Conservation (phyloP, 2,888 invertebrate species). For the Rhingia rostrata region DNA sequence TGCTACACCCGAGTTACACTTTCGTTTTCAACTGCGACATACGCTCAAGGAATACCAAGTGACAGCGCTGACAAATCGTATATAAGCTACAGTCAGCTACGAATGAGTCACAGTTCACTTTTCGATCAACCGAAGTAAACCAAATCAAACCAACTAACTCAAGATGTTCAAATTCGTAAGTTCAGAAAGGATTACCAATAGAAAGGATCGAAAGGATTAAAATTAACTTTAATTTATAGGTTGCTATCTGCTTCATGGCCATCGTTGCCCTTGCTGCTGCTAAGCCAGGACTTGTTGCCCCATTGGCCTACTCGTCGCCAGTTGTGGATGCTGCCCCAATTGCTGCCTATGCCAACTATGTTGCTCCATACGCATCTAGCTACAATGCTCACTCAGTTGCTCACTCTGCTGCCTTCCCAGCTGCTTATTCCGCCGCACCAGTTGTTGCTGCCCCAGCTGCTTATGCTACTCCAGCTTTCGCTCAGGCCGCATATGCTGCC, state of each 20-base stretch:
- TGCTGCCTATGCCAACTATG: slow-evolving; percentile 66
- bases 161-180: slow-evolving; percentile 73
- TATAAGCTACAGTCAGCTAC: slow-evolving; percentile 51
- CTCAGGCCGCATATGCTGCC: slow-evolving; percentile 43
- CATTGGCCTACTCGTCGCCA: slow-evolving; percentile 76
- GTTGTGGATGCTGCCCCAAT: slow-evolving; percentile 56
- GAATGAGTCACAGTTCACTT: slow-evolving; percentile 59
- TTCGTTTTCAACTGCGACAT: slow-evolving; percentile 58
- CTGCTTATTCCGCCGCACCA: slow-evolving; percentile 53
- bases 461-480: slow-evolving; percentile 81
- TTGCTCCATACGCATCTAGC: slow-evolving; percentile 85
- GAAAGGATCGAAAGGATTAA: slow-evolving; percentile 28
- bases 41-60: slow-evolving; percentile 51
- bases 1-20: slow-evolving; percentile 66
- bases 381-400: slow-evolving; percentile 83
- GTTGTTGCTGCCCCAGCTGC: slow-evolving; percentile 57
- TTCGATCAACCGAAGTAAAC: slow-evolving; percentile 61
- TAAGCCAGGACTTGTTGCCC: slow-evolving; percentile 72
- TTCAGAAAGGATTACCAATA: slow-evolving; percentile 16
- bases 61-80: slow-evolving; percentile 26
- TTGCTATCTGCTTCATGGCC: slow-evolving; percentile 69
- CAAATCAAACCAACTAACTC: slow-evolving; percentile 51
- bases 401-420: slow-evolving; percentile 66
- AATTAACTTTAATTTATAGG: slow-evolving; percentile 20
- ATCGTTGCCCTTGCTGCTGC: slow-evolving; percentile 68